Evolutionary conservation across 2,888 invertebrate species (phyloP), one percentile per base, ranked within the genome.

Genomic region (Aspidiotus destructor): DNA sequence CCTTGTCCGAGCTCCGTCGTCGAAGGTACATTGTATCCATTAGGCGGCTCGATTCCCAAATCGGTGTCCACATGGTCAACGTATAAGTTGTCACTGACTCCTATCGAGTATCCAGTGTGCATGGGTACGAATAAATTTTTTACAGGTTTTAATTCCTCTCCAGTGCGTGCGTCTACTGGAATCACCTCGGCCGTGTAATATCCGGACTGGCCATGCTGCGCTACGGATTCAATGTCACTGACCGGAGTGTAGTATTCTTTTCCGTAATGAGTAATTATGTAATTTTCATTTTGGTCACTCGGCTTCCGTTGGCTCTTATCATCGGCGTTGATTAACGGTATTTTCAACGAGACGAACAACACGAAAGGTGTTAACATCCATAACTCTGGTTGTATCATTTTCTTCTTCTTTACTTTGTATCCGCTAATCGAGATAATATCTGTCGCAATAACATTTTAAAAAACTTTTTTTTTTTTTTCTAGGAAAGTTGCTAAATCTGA

Each of bases 261-360:
- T 40, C 68, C 68, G 55, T 68, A 68, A 42, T 68, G 68, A 13
- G 68, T 68, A 52, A 68, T 68, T 52, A 68, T 68, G 55, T 60
- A 68, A 61, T 68, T 68, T 5, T 68, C 68, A 10, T 52, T 28
- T 28, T 16, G 28, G 40, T 58, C 58, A 28, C 40, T 58, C 8
- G 40, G 40, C 54, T 63, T 63, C 40, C 53, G 53, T 55, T 55
- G 40, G 10, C 8, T 55, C 15, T 55, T 64, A 41, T 54, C 53
- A 8, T 64, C 63, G n/a, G 42, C 41, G 41, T 64, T 54, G 63
- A 55, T 64, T 40, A 28, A 28, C 16, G 58, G 28, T 58, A 58
- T 28, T 40, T 58, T 58, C 10, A 58, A 28, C 9, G 28, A 28
- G 9, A 28, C 40, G 28, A 58, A 28, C 8, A 58, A 13, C 17